Percentiles rank a stretch among this genome's conserved stretches.
Conservation (phyloP, 2,113 vertebrate species). For the Isurus oxyrinchus region DNA sequence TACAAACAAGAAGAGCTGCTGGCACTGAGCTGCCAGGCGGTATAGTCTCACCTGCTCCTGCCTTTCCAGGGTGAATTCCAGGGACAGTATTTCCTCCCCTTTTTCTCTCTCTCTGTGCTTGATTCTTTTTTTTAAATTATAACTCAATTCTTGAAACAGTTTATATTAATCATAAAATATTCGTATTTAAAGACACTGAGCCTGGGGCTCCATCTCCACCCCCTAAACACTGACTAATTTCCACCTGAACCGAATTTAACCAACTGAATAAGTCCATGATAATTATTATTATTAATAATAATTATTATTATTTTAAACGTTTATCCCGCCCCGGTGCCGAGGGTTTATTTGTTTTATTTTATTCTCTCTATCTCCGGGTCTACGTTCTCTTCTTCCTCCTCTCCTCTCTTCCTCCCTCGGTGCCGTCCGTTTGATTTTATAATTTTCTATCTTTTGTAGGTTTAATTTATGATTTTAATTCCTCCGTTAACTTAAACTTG, state of each 20-base stretch:
- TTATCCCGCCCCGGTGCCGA: not conserved
- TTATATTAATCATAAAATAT: not conserved
- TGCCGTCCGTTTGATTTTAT: not conserved
- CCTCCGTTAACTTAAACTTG: not conserved
- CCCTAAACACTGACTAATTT: too few relatives aligned
- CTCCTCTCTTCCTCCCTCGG: constrained; percentile 31
- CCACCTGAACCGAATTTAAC: not conserved
- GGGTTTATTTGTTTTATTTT: too few relatives aligned
- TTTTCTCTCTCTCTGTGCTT: not conserved
- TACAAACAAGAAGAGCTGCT: too few relatives aligned
- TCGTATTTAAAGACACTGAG: not conserved
- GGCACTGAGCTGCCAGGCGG: not conserved
- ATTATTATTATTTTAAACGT: not conserved
- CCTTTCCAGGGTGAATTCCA: not conserved
- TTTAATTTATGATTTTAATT: not conserved
- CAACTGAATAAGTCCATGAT: not conserved
- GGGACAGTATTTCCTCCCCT: not conserved
- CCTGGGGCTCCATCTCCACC: not conserved
- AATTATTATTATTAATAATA: not conserved
- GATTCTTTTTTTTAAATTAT: not conserved
- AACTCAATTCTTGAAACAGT: not conserved
- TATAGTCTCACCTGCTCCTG: not conserved
- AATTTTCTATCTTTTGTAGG: not conserved
- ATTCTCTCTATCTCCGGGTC: too few relatives aligned
- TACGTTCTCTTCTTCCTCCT: not conserved